Evolutionary conservation across 2,888 invertebrate genomes (phyloP), one percentile per base, ranked within the genome.

Genomic region (Peribatodes rhomboidaria): DNA sequence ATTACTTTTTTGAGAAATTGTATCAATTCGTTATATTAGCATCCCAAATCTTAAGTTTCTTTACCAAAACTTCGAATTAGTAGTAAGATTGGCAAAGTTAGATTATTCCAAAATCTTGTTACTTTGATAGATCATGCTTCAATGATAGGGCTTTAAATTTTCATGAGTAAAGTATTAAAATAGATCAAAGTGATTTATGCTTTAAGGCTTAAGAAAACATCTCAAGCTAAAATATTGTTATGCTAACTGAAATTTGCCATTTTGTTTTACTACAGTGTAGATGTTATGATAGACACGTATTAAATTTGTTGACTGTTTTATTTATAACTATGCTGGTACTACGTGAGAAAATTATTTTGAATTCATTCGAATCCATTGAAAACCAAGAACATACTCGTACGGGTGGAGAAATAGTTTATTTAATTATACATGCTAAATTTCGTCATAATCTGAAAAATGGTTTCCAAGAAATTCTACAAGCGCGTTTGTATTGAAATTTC

Each of bases 121-220:
- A 52, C 37, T 44, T 56, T 62, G 56, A 57, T 62, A 42, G 52
- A 52, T 62, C 44, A 46, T 37, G 44, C 33, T 61, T 37, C 41
- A 20, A 42, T 57, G 57, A 57, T 46, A 41, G 20, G 42, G 61
- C 37, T 53, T 35, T 31, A 55, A 16, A 47, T 64, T 58, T 61
- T 54, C 62, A 46, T 55, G 69, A 52, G 61, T 61, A 68, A 75
- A 77, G 75, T 76, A 73, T 77, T 74, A 65, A 74, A 71, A 68
- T 70, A 64, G 41, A 67, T 74, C 69, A 75, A 79, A 49, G 58
- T 78, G 77, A 75, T 77, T 79, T 75, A 79, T 76, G 74, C 68
- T 67, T 68, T 62, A 49, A 63, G 49, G 55, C 66, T 66, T 67
- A 71, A 69, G 71, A 75, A 76, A 74, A 74, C 68, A 69, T 46